These are phyloP conservation scores for Sarcophaga variegata DNA, from an alignment of 2,888 invertebrate species.

Conservation along the genomic window DNA sequence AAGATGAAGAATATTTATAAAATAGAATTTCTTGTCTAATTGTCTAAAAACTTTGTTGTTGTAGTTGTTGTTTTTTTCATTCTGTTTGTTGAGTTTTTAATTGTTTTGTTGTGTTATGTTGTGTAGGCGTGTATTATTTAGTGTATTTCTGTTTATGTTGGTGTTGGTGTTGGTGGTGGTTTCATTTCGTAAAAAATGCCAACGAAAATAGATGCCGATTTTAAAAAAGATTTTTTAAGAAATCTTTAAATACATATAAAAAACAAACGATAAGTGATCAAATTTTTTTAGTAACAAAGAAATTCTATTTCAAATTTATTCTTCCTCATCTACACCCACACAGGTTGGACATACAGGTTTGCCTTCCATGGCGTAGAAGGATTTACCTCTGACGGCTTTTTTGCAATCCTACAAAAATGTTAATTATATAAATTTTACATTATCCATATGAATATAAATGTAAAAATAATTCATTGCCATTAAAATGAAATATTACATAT, in stretches of 20 bases:
- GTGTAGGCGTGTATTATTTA: conserved; percentile 53
- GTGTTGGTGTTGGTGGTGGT: conserved; percentile 53
- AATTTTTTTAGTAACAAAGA: conserved; percentile 58
- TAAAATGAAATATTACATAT: background rate
- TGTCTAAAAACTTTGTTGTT: conserved; percentile 55
- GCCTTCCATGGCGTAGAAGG: conserved; percentile 98
- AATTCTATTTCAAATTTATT: conserved; percentile 78
- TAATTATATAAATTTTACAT: conserved; percentile 17
- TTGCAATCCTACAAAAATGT: conserved; percentile 92
- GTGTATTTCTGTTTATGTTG: conserved; percentile 55
- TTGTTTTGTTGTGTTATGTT: conserved; percentile 23
- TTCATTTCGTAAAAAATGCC: conserved; percentile 69
- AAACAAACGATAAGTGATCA: conserved; percentile 52
- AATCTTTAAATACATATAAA: conserved; percentile 53
- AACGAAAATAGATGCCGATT: conserved; percentile 76
- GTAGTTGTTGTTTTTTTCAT: background rate
- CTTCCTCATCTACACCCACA: conserved; percentile 95
- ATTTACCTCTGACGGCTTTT: conserved; percentile 95
- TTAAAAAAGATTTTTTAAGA: conserved; percentile 57
- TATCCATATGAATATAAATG: background rate
- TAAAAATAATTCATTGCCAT: background rate
- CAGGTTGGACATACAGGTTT: conserved; percentile 97
- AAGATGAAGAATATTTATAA: conserved; percentile 66
- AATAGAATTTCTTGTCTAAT: conserved; percentile 66
- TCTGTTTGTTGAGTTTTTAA: conserved; percentile 44